Evolutionary conservation across 2,888 invertebrate genomes (phyloP).

Genomic region (Aspidiotus rigidus): DNA sequence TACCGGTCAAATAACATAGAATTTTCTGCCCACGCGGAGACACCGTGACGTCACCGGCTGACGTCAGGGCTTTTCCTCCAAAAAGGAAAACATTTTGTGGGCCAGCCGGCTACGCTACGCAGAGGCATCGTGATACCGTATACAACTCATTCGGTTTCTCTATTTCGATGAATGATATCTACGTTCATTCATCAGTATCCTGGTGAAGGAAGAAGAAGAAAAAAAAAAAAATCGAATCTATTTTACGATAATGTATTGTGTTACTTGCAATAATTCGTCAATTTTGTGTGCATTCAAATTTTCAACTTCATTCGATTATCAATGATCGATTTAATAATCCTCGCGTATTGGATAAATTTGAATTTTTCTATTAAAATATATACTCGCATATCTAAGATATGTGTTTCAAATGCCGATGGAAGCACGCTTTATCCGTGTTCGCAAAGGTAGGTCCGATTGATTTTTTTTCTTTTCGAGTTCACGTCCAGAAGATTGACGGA

Average conservation of each 20-base stretch:
- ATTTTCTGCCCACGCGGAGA: conserved; percentile 28
- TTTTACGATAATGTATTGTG: too few species aligned
- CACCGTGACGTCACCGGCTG: conserved; percentile 29
- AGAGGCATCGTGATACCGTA: background rate
- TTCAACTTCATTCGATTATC: too few species aligned
- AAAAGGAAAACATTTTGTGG: conserved; percentile 21
- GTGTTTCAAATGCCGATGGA: conserved; percentile 31
- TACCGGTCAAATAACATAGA: conserved; percentile 29
- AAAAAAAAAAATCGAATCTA: too few species aligned
- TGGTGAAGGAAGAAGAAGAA: too few species aligned
- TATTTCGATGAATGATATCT: too few species aligned
- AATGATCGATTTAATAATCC: background rate
- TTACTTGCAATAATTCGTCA: too few species aligned
- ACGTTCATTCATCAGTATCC: too few species aligned
- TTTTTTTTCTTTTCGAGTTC: background rate
- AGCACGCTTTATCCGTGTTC: conserved; percentile 14
- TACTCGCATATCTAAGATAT: conserved; percentile 18
- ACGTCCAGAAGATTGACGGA: too few species aligned
- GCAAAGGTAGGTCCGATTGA: conserved; percentile 9
- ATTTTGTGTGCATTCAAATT: too few species aligned
- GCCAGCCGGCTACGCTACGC: background rate
- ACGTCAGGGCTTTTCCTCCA: conserved; percentile 32
- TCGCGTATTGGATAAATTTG: background rate
- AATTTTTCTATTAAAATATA: background rate
- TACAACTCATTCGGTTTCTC: too few species aligned